Evolutionary conservation across 2,113 vertebrate genomes (phyloP).

Genomic region (Eira barbara): DNA sequence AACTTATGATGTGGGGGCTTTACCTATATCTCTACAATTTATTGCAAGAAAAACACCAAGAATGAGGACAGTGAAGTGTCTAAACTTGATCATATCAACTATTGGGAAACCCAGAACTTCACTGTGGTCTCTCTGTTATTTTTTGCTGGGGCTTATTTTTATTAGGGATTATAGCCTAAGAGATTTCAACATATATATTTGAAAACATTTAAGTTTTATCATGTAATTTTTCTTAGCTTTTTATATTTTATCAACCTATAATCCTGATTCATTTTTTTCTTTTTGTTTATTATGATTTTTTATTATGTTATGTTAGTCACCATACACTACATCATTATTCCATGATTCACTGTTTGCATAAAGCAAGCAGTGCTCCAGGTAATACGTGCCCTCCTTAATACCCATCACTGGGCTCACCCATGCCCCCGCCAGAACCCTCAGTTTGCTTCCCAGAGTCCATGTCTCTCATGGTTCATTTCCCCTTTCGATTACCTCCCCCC

Average conservation of each 20-base stretch:
- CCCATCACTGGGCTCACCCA: too few relatives aligned
- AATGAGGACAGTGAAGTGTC: background rate
- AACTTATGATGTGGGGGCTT: background rate
- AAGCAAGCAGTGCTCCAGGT: too few relatives aligned
- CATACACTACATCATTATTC: too few relatives aligned
- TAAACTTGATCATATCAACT: background rate
- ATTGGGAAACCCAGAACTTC: background rate
- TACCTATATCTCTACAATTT: background rate
- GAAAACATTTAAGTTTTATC: background rate
- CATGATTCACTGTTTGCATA: too few relatives aligned
- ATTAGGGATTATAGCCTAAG: background rate
- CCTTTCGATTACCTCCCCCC: too few relatives aligned
- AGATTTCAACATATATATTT: background rate
- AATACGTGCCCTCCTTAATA: too few relatives aligned
- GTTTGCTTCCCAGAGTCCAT: too few relatives aligned
- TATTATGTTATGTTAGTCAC: too few relatives aligned
- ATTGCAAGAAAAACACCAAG: background rate
- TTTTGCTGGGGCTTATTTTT: background rate
- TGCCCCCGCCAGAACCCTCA: too few relatives aligned
- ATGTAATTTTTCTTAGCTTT: background rate
- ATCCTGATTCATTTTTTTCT: background rate
- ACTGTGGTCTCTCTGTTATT: background rate
- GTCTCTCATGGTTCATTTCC: too few relatives aligned
- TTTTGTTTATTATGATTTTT: too few relatives aligned
- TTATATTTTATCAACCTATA: background rate